Evolutionary conservation across 2,888 invertebrate genomes (phyloP).

Genomic region (Mechanitis messenoides): DNA sequence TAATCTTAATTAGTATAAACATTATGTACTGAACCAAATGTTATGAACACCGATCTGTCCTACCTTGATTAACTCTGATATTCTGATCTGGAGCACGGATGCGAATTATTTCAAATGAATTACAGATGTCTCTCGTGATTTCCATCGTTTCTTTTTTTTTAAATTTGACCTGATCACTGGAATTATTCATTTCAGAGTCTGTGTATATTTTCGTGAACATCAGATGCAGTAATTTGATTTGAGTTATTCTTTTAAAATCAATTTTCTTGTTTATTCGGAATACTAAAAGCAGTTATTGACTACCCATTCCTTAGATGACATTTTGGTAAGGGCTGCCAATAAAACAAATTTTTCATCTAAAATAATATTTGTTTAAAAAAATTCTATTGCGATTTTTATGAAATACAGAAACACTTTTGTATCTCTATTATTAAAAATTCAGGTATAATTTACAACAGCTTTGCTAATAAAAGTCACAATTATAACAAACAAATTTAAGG

Average conservation of each 20-base stretch:
- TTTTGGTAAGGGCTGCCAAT: constrained; percentile 24
- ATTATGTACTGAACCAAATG: constrained; percentile 4
- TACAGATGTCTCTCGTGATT: constrained; percentile 13
- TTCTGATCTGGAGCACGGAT: constrained; percentile 28
- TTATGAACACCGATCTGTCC: constrained; percentile 5
- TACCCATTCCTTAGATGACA: constrained; percentile 53
- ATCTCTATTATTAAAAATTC: too few species aligned
- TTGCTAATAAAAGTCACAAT: too few species aligned
- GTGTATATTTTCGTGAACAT: constrained; percentile 58
- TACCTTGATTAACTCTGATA: constrained; percentile 10
- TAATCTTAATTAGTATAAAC: too few species aligned
- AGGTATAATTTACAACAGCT: too few species aligned
- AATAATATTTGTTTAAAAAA: too few species aligned
- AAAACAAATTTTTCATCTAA: not conserved
- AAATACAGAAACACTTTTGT: too few species aligned
- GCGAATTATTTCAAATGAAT: constrained; percentile 28
- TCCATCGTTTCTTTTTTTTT: constrained; percentile 24
- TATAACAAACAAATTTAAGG: too few species aligned
- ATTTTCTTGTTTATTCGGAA: constrained; percentile 71
- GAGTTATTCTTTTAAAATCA: constrained; percentile 65
- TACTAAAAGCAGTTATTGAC: constrained; percentile 55
- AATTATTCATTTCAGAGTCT: constrained; percentile 36
- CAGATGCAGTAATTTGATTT: constrained; percentile 43
- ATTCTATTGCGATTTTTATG: too few species aligned
- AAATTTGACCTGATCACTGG: constrained; percentile 26